phyloP scores from a whole-genome alignment of 2,797 vertebrate genomes.

The Momotus momota region DNA sequence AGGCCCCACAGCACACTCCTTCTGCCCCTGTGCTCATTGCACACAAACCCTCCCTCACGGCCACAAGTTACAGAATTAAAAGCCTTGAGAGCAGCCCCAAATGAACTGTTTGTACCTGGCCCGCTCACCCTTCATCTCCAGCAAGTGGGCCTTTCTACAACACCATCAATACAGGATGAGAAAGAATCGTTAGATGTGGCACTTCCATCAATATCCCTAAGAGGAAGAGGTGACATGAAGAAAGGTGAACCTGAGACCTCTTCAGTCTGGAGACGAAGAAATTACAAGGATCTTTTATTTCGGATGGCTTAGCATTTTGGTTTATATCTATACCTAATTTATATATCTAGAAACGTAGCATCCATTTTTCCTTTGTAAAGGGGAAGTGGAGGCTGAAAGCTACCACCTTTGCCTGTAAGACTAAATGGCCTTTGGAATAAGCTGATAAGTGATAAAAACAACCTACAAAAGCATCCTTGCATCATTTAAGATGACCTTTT shows the following conservation, averaged over 20 bases:
- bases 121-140: conserved; percentile 23
- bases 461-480: conserved; percentile 57
- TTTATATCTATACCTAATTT: conserved; percentile 52
- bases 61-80: not conserved
- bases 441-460: conserved; percentile 60
- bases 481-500: conserved; percentile 74
- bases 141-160: not conserved
- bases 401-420: conserved; percentile 56
- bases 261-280: conserved; percentile 49
- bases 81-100: not conserved
- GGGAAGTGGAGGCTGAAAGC: conserved; percentile 51
- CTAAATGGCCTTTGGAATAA: conserved; percentile 46
- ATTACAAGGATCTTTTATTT: conserved; percentile 51
- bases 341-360: not conserved
- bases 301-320: conserved; percentile 29
- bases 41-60: not conserved
- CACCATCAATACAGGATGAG: conserved; percentile 56
- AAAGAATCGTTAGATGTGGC: conserved; percentile 48
- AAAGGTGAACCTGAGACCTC: conserved; percentile 55
- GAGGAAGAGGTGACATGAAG: conserved; percentile 34
- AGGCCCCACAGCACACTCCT: rapidly evolving
- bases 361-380: conserved; percentile 42
- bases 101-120: not conserved
- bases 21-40: not conserved
- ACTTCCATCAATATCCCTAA: conserved; percentile 59